Percentiles rank a stretch among this genome's conserved stretches.
These are phyloP conservation scores for Colistium nudipinnis DNA, from an alignment of 2,113 vertebrate species.

Conservation along the genomic window DNA sequence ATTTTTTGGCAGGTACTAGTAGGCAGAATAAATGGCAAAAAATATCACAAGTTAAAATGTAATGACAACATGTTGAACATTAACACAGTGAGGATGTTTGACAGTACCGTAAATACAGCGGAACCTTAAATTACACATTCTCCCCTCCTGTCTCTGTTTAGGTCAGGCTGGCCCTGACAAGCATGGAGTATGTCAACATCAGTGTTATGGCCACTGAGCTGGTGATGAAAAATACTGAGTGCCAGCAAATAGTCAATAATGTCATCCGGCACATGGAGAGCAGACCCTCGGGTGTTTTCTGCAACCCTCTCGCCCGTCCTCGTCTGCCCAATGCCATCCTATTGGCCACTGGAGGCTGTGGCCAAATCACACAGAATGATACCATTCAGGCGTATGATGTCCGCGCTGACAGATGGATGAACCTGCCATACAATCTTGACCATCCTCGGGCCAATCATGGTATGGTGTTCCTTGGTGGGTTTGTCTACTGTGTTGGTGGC, in stretches of 20 bases:
- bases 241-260: accelerated
- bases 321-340: conserved; percentile 52
- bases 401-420: conserved; percentile 22
- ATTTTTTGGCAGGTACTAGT: no score
- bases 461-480: conserved; percentile 21
- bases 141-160: conserved; percentile 6
- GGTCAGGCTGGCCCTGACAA: conserved; percentile 36
- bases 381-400: conserved; percentile 20
- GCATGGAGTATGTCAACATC: background rate
- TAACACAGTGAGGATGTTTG: no score
- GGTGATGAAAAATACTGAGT: background rate
- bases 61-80: no score
- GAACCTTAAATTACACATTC: background rate
- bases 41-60: no score
- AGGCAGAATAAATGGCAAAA: no score
- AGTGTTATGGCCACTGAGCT: conserved; percentile 26
- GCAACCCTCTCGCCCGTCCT: background rate
- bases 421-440: background rate
- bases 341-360: conserved; percentile 57
- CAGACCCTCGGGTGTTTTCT: accelerated
- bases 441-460: conserved; percentile 43
- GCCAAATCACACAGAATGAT: background rate
- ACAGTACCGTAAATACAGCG: no score
- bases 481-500: conserved; percentile 35
- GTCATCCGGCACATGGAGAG: background rate